phyloP scores from a whole-genome alignment of 2,797 vertebrate species.

The Protosalanx chinensis region DNA sequence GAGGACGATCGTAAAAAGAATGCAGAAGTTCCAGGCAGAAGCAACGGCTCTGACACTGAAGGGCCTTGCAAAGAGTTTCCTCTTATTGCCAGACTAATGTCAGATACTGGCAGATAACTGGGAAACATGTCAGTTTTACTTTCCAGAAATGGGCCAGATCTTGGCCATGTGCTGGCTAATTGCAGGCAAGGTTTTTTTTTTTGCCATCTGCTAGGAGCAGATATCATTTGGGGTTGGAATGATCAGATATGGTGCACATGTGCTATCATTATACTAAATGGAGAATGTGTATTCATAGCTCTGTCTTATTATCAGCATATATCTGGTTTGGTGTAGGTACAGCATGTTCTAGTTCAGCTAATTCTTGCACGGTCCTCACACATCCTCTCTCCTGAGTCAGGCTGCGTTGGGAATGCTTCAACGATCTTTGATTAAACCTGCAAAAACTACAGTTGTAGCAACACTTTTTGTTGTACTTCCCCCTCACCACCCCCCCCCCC shows the following conservation, averaged over 20 bases:
- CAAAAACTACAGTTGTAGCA: slow-evolving; percentile 33
- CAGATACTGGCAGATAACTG: slow-evolving; percentile 76
- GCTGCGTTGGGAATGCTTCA: slow-evolving; percentile 28
- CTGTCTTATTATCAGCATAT: slow-evolving; percentile 23
- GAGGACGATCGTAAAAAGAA: slow-evolving; percentile 41
- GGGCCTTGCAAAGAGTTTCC: slow-evolving; percentile 64
- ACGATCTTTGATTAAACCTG: slow-evolving; percentile 42
- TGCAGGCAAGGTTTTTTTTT: slow-evolving; percentile 67
- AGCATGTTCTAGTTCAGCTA: slow-evolving; percentile 7
- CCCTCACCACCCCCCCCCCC: no score
- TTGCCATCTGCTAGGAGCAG: slow-evolving; percentile 76
- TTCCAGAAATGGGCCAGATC: slow-evolving; percentile 75
- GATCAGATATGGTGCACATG: slow-evolving; percentile 67
- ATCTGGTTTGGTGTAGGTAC: slow-evolving; percentile 21
- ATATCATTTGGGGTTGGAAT: slow-evolving; percentile 71
- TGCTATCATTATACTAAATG: slow-evolving; percentile 60
- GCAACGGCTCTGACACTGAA: slow-evolving; percentile 41
- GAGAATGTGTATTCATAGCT: slow-evolving; percentile 53
- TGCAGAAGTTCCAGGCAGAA: slow-evolving; percentile 61
- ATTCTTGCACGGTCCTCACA: slow-evolving; percentile 17
- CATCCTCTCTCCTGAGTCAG: slow-evolving; percentile 26
- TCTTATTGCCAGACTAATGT: slow-evolving; percentile 73
- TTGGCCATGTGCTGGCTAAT: slow-evolving; percentile 78
- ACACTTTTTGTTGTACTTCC: slow-evolving; percentile 42
- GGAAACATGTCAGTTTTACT: slow-evolving; percentile 77